Conservation (phyloP, 2,113 vertebrate genomes). For the Tor tambroides region DNA sequence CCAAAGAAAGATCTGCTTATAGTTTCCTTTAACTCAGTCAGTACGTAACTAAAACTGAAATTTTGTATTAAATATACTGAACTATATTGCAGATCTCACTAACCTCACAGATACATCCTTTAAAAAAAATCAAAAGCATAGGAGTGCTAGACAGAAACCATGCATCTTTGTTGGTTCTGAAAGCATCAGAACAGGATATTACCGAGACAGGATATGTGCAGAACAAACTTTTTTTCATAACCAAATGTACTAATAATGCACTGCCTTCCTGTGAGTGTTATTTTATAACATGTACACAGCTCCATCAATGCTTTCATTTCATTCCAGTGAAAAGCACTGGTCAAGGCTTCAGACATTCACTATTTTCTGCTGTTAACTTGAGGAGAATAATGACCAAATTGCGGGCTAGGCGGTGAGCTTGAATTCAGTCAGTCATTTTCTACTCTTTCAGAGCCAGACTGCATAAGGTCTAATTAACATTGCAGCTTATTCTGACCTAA, state of each 20-base stretch:
- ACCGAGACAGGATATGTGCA: background rate
- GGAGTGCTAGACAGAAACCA: background rate
- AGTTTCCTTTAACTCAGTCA: too few relatives aligned
- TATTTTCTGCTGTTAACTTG: background rate
- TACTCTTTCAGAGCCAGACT: background rate
- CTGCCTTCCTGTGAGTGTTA: background rate
- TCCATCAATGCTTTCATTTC: background rate
- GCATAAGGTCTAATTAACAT: background rate
- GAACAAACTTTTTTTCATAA: background rate
- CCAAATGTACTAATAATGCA: background rate
- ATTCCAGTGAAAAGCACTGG: background rate
- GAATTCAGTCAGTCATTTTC: background rate
- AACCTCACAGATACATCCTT: background rate
- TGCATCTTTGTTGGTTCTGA: background rate
- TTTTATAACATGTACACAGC: background rate
- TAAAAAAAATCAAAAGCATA: background rate
- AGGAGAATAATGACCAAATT: background rate
- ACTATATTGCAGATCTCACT: background rate
- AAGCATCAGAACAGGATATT: background rate
- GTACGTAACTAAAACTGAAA: background rate
- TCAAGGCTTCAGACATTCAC: background rate
- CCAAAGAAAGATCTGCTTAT: too few relatives aligned
- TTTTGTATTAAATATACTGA: background rate
- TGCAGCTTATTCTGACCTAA: too few relatives aligned
- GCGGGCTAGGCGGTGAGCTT: background rate